Conservation (phyloP, 2,797 vertebrate genomes). For the Petrocephalus schoutedeni region DNA sequence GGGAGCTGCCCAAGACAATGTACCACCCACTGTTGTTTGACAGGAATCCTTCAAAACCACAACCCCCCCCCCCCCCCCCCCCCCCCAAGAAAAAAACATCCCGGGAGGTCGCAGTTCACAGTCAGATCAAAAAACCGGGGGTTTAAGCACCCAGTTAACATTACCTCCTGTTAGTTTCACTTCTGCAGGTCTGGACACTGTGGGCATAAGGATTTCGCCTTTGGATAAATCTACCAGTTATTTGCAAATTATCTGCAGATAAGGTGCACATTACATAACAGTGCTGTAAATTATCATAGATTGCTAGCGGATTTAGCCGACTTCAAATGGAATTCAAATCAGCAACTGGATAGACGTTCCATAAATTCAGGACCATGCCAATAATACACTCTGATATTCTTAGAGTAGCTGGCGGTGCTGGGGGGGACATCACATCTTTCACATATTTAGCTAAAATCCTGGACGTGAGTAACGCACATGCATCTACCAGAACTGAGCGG, state of each 20-base stretch:
- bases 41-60: background rate
- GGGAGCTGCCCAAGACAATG: background rate
- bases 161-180: constrained; percentile 7
- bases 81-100: background rate
- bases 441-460: background rate
- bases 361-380: background rate
- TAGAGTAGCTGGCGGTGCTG: background rate
- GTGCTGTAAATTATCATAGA: background rate
- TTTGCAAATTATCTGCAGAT: background rate
- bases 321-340: constrained; percentile 7
- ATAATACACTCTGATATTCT: background rate
- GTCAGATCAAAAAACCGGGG: background rate
- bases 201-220: background rate
- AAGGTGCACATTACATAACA: background rate
- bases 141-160: background rate
- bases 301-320: constrained; percentile 9
- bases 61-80: background rate
- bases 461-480: background rate
- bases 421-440: background rate
- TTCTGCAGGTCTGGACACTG: background rate
- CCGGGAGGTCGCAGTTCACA: background rate
- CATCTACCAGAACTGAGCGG: background rate
- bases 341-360: background rate
- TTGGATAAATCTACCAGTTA: background rate
- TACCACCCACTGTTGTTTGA: background rate